Conservation (phyloP, 2,113 vertebrate genomes). For the Polyodon spathula region DNA sequence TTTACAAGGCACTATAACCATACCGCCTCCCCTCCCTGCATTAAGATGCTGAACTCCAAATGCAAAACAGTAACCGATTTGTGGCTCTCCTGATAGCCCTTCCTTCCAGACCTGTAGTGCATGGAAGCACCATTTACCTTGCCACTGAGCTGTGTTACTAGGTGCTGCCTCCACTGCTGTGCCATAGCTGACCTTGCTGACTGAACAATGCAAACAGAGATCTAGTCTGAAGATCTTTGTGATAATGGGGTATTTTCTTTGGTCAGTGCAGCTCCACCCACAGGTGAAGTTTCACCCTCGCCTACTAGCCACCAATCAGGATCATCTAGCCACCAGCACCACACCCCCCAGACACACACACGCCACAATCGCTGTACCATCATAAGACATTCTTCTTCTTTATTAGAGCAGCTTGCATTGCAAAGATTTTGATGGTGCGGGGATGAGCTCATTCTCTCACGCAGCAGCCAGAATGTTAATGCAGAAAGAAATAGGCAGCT, state of each 20-base stretch:
- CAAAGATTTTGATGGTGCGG: constrained; percentile 29
- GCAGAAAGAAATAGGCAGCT: background rate
- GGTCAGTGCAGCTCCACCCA: constrained; percentile 27
- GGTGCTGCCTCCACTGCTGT: constrained; percentile 41
- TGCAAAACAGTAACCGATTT: no score
- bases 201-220: constrained; percentile 60
- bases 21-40: no score
- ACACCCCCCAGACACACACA: constrained; percentile 3
- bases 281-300: constrained; percentile 34
- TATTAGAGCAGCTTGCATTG: background rate
- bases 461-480: background rate
- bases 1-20: no score
- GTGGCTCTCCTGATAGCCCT: no score
- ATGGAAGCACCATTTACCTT: no score
- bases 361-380: background rate
- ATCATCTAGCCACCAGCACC: background rate
- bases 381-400: background rate
- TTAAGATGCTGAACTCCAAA: no score
- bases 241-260: constrained; percentile 35
- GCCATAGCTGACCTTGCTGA: constrained; percentile 48
- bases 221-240: constrained; percentile 50
- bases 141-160: constrained; percentile 28
- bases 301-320: constrained; percentile 7
- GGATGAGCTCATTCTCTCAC: constrained; percentile 37
- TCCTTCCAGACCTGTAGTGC: no score